Evolutionary conservation across 2,797 vertebrate species (phyloP).

Genomic region (Sparidentex hasta): DNA sequence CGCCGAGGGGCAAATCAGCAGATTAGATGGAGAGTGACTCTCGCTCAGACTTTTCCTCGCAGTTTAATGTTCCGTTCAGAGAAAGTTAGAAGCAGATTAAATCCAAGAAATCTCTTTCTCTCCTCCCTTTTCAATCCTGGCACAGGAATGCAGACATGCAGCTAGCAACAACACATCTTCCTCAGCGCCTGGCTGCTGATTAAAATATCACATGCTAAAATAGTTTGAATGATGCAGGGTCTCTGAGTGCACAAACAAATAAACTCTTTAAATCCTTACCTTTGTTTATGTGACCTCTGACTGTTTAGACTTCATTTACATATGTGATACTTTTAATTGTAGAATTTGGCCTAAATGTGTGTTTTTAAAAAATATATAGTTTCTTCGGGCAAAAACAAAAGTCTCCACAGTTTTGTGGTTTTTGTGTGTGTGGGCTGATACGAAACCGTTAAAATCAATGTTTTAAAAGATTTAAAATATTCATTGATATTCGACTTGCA

Average conservation of each 20-base stretch:
- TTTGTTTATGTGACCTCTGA: neutral
- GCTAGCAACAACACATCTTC: constrained; percentile 47
- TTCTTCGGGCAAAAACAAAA: neutral
- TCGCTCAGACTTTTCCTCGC: constrained; percentile 63
- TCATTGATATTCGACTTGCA: constrained; percentile 12
- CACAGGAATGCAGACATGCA: constrained; percentile 34
- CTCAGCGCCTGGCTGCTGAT: constrained; percentile 11
- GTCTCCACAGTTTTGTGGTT: neutral
- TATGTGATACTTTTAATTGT: neutral
- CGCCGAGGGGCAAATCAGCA: constrained; percentile 78
- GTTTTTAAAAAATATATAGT: neutral
- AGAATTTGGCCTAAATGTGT: neutral
- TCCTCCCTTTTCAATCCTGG: constrained; percentile 46
- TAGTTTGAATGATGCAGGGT: neutral
- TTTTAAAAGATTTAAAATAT: constrained; percentile 26
- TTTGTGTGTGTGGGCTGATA: neutral
- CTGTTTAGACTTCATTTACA: neutral
- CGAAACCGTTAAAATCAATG: neutral
- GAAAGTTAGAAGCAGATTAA: constrained; percentile 84
- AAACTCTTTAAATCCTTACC: neutral
- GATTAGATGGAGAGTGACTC: constrained; percentile 79
- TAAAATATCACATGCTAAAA: constrained; percentile 21
- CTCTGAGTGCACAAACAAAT: constrained; percentile 7
- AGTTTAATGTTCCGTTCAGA: constrained; percentile 76
- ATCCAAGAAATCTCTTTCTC: constrained; percentile 69